Base-by-base conservation (phyloP, 2,888 invertebrate species). In the Apodemia zela region DNA sequence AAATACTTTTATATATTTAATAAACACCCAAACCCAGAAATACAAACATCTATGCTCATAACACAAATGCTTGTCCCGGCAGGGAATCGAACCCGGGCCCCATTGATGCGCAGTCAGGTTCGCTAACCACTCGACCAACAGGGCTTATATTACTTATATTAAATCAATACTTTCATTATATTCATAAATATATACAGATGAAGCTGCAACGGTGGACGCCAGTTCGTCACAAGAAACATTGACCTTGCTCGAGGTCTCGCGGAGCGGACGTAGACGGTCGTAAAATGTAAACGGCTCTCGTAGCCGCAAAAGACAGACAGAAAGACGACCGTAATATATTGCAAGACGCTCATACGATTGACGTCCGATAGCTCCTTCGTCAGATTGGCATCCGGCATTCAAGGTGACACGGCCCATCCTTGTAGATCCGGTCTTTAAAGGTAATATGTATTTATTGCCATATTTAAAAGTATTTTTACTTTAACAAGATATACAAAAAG, bases 371-470 rank as follows among this genome's bases (percentile, higher is more conserved):
- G 83, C 80, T 87, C 76, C 84, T 82, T 69, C 77, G 79, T 75
- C 86, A 83, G 85, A 82, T 72, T 82, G 85, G 83, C 86, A 87
- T 90, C 90, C 89, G 89, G 88, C 85, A 84, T 80, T 84, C 89
- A 89, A 90, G 89, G 90, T 90, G 89, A 90, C 87, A 84, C 84
- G 71, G 73, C 72, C 81, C 82, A 88, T 89, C 89, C 85, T 87
- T 85, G 84, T 87, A 82, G 84, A 85, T 84, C 84, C 85, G 83
- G 82, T 82, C 81, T 72, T 68, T 67, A 71, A 71, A 75, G 70
- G 70, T 68, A 76, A 69, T 73, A 73, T 73, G 69, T 71, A 47
- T 57, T 57, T 57, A 57, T 8, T 29, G 21, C 0, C 29, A 29
- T 57, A 57, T 15, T 25, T 57, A 8, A 57, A 57, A n/a, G 54